phyloP scores from a whole-genome alignment of 2,797 vertebrate species.

The Scyliorhinus canicula region DNA sequence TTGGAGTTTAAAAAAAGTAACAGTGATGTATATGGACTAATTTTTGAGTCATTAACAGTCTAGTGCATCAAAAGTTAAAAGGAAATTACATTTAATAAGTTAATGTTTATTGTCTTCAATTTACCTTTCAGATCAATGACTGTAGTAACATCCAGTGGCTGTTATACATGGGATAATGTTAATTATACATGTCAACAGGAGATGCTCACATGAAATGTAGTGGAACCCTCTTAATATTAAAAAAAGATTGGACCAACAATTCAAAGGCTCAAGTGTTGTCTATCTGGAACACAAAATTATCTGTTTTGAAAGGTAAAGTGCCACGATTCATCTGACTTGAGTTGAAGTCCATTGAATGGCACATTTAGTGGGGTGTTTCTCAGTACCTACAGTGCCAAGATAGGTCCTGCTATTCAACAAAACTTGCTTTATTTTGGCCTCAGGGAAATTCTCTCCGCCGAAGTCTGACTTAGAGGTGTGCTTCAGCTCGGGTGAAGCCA shows the following conservation, averaged over 20 bases:
- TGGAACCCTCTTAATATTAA: neutral
- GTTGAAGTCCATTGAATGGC: no score
- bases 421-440: no score
- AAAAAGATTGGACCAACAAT: neutral
- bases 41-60: neutral
- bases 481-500: no score
- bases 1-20: neutral
- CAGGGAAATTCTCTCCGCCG: no score
- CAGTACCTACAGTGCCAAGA: no score
- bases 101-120: neutral
- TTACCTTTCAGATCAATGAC: neutral
- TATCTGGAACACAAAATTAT: neutral
- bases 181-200: neutral
- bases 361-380: no score
- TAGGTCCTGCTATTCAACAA: no score
- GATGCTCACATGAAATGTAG: neutral
- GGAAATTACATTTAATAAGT: neutral
- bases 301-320: neutral
- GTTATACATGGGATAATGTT: neutral
- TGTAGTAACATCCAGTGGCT: neutral
- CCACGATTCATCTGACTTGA: no score
- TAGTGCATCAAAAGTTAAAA: neutral
- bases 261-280: neutral
- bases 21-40: neutral
- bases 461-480: no score